Percentiles rank a stretch among this genome's conserved stretches.
Conservation (phyloP, 2,113 vertebrate species). For the Psophia crepitans region DNA sequence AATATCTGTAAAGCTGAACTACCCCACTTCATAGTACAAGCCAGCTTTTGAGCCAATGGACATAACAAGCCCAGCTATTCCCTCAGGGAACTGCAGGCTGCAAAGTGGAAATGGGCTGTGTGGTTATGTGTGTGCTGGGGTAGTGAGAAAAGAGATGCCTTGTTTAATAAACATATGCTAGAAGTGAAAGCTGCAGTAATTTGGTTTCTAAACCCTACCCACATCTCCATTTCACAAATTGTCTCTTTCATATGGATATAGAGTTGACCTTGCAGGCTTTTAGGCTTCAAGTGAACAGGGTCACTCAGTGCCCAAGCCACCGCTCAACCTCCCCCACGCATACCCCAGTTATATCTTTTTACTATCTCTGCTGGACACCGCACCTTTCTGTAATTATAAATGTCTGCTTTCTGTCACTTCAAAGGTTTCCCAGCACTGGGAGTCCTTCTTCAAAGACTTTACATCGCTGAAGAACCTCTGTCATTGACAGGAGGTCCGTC, state of each 20-base stretch:
- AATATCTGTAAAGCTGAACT: not conserved
- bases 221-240: slow-evolving; percentile 69
- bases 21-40: not conserved
- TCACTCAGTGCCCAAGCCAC: slow-evolving; percentile 72
- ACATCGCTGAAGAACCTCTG: slow-evolving; percentile 78
- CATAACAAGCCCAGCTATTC: not conserved
- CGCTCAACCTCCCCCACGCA: slow-evolving; percentile 65
- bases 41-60: not conserved
- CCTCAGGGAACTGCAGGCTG: not conserved
- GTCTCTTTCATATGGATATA: slow-evolving; percentile 71
- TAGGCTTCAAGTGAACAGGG: slow-evolving; percentile 67
- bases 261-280: slow-evolving; percentile 71
- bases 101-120: not conserved
- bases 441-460: slow-evolving; percentile 84
- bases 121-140: not conserved
- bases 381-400: slow-evolving; percentile 87
- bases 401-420: slow-evolving; percentile 86
- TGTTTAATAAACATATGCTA: slow-evolving; percentile 54
- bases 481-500: slow-evolving; percentile 81
- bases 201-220: slow-evolving; percentile 57
- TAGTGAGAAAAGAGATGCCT: not conserved
- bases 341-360: slow-evolving; percentile 80
- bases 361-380: slow-evolving; percentile 82
- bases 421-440: slow-evolving; percentile 83
- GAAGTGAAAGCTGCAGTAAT: slow-evolving; percentile 69